A percentile compares a stretch with the other conserved stretches of the same genome.
phyloP scores from a whole-genome alignment of 2,113 vertebrate species.

The Micronycteris hirsuta region DNA sequence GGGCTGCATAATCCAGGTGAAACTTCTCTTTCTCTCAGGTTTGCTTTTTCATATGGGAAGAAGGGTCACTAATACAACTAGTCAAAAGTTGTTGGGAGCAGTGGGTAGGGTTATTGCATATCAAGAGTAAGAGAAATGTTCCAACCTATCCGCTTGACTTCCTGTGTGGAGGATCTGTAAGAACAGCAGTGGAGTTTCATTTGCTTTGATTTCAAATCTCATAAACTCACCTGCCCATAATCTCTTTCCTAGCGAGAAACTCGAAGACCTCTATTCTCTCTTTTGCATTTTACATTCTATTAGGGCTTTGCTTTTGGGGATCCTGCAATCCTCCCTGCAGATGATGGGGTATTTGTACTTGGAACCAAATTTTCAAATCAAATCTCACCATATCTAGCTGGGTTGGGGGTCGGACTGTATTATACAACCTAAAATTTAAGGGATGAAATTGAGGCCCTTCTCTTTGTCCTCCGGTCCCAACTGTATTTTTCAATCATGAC shows the following conservation, averaged over 20 bases:
- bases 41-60: background rate
- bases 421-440: background rate
- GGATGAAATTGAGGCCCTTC: background rate
- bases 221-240: background rate
- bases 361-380: background rate
- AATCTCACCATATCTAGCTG: background rate
- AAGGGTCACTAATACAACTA: background rate
- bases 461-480: background rate
- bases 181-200: background rate
- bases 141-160: background rate
- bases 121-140: background rate
- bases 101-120: background rate
- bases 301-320: background rate
- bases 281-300: background rate
- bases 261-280: background rate
- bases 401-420: background rate
- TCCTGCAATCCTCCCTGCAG: background rate
- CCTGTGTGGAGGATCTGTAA: background rate
- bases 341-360: background rate
- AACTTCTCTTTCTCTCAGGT: background rate
- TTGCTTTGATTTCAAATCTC: background rate
- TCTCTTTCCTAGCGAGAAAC: background rate
- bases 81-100: background rate
- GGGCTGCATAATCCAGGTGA: background rate
- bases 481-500: background rate